These are phyloP conservation scores for Liposcelis brunnea DNA, from an alignment of 2,888 invertebrate species.

Conservation along the genomic window DNA sequence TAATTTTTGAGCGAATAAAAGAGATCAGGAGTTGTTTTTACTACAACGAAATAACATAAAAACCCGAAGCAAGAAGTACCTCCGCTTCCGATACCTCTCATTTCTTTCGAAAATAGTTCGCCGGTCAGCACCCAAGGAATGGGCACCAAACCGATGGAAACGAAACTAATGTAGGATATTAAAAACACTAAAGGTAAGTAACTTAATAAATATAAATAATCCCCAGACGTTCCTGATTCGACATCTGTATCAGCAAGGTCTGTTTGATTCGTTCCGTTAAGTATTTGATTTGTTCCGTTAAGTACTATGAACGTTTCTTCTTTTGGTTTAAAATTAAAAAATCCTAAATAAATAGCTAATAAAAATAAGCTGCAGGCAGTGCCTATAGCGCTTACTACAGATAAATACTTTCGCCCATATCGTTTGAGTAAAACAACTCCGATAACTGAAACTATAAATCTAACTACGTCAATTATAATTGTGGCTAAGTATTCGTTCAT, in stretches of 20 bases:
- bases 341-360: not conserved
- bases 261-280: not conserved
- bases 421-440: conserved; percentile 43
- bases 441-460: conserved; percentile 41
- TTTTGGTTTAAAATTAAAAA: too few relatives aligned
- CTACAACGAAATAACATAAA: conserved; percentile 42
- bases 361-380: conserved; percentile 26
- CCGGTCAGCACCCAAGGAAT: conserved; percentile 60
- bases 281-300: not conserved
- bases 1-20: conserved; percentile 36
- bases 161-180: conserved; percentile 38
- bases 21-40: conserved; percentile 47
- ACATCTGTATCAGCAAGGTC: not conserved
- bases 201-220: not conserved
- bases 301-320: not conserved
- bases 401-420: conserved; percentile 44
- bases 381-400: conserved; percentile 42
- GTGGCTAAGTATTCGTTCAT: conserved; percentile 49
- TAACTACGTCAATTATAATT: conserved; percentile 42
- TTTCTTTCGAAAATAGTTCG: conserved; percentile 30
- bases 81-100: conserved; percentile 45
- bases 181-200: conserved; percentile 36
- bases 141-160: conserved; percentile 43
- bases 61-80: conserved; percentile 46
- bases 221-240: not conserved